Conservation (phyloP, 1,140 invertebrate genomes). For the Hyphantria cunea region DNA sequence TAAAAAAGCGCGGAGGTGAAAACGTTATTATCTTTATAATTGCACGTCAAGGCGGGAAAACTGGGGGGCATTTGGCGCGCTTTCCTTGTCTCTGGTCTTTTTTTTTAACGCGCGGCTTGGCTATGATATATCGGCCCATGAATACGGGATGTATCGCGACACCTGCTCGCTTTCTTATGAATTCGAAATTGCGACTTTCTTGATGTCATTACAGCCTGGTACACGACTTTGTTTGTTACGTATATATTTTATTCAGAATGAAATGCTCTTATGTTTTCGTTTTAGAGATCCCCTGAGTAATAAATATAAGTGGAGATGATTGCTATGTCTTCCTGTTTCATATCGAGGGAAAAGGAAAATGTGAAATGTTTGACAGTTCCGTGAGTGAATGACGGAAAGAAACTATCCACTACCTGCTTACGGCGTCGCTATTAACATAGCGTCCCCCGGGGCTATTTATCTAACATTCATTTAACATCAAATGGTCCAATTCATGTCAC, state of each 20-base stretch:
- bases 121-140: constrained; percentile 74
- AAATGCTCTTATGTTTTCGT: constrained; percentile 20
- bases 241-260: constrained; percentile 26
- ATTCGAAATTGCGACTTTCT: constrained; percentile 57
- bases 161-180: constrained; percentile 64
- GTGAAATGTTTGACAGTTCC: constrained; percentile 2
- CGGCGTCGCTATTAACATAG: not conserved
- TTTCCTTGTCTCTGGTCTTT: constrained; percentile 40
- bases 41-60: constrained; percentile 70
- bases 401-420: not conserved
- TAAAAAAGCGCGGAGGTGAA: constrained; percentile 71
- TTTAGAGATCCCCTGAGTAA: constrained; percentile 3
- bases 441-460: constrained; percentile 8
- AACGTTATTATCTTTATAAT: constrained; percentile 80
- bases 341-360: not conserved
- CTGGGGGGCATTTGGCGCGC: constrained; percentile 42
- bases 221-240: constrained; percentile 28
- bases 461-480: constrained; percentile 18
- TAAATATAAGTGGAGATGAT: constrained; percentile 15
- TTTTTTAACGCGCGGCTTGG: constrained; percentile 37
- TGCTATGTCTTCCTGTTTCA: not conserved
- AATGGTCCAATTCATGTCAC: constrained; percentile 23
- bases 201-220: constrained; percentile 42
- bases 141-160: constrained; percentile 71
- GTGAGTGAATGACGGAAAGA: constrained; percentile 1